Conservation (phyloP, 2,113 vertebrate genomes). For the Brienomyrus longianalis region DNA sequence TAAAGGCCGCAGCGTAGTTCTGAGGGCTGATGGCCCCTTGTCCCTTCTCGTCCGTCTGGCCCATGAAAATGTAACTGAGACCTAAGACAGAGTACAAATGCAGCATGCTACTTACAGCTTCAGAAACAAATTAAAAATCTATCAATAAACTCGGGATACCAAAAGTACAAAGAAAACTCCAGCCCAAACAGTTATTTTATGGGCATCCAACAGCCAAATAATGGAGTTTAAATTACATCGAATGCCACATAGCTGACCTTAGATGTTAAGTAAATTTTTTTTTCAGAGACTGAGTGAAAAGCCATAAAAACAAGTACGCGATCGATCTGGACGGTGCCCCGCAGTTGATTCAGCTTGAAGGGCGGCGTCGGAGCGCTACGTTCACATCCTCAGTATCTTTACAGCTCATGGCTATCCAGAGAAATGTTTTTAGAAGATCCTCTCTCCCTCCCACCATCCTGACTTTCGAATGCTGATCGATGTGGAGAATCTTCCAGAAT, state of each 20-base stretch:
- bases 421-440: neutral
- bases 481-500: neutral
- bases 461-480: neutral
- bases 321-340: neutral
- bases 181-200: neutral
- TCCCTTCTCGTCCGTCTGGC: constrained; percentile 70
- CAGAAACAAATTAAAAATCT: neutral
- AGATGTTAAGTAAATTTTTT: neutral
- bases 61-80: constrained; percentile 81
- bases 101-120: neutral
- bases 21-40: constrained; percentile 65
- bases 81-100: constrained; percentile 45
- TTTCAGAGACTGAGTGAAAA: neutral
- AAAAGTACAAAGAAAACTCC: neutral
- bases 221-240: neutral
- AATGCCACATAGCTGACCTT: neutral
- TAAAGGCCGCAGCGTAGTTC: constrained; percentile 73
- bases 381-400: neutral
- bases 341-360: neutral
- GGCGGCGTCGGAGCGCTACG: neutral
- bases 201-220: neutral
- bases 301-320: neutral
- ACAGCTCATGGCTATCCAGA: neutral
- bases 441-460: neutral
- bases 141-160: neutral